Evolutionary conservation across 2,113 vertebrate species (phyloP).

Genomic region (Grallaria varia): DNA sequence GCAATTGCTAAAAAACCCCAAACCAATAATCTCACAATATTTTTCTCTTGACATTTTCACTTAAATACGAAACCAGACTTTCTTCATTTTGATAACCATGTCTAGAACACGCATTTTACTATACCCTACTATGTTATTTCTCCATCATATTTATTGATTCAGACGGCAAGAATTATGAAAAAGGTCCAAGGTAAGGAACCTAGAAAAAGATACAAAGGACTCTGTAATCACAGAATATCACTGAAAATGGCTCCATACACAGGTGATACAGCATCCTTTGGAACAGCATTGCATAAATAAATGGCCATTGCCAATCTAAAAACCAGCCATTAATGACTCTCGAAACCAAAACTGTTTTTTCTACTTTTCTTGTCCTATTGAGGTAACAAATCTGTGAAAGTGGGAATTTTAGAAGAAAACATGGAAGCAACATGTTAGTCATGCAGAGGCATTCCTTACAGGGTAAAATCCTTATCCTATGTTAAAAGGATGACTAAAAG

Average conservation of each 20-base stretch:
- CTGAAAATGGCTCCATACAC: background rate
- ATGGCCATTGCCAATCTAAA: background rate
- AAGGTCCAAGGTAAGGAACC: background rate
- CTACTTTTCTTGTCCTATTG: background rate
- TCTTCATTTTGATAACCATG: background rate
- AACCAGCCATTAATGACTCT: background rate
- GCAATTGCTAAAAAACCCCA: rapidly evolving
- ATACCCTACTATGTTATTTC: background rate
- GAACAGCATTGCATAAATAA: rapidly evolving
- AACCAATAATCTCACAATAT: background rate
- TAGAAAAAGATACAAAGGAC: background rate
- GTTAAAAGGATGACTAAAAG: background rate
- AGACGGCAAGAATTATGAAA: background rate
- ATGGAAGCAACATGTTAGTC: background rate
- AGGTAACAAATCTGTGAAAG: background rate
- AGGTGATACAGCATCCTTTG: background rate
- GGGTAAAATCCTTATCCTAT: background rate
- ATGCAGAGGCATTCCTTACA: background rate
- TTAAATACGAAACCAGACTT: background rate
- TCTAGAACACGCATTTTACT: background rate
- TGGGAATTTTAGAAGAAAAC: background rate
- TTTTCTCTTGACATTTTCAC: background rate
- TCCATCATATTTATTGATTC: background rate
- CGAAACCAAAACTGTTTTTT: background rate
- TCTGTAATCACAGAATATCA: background rate